phyloP scores from a whole-genome alignment of 2,888 invertebrate species.

The Nomada lathburiana region DNA sequence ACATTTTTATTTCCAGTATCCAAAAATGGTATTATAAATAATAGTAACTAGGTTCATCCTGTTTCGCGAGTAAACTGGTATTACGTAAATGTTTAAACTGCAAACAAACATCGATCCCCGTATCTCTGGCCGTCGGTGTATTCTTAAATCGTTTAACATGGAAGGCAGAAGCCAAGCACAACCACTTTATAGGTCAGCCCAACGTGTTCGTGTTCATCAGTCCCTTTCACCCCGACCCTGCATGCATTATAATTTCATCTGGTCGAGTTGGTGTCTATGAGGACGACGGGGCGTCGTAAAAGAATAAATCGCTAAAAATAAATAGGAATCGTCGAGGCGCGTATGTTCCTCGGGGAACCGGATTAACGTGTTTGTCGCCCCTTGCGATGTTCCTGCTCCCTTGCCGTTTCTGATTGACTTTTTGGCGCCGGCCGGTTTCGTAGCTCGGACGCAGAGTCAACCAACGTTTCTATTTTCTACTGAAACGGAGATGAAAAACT shows the following conservation, averaged over 20 bases:
- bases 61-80: constrained; percentile 9
- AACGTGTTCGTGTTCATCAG: constrained; percentile 48
- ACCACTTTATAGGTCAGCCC: constrained; percentile 55
- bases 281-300: constrained; percentile 53
- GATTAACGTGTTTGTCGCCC: constrained; percentile 41
- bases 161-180: constrained; percentile 37
- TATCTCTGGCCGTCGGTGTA: constrained; percentile 24
- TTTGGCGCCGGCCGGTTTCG: constrained; percentile 51
- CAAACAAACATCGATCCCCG: constrained; percentile 44
- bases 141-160: constrained; percentile 45
- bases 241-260: constrained; percentile 59
- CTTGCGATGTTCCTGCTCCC: constrained; percentile 9
- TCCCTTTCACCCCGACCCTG: constrained; percentile 28
- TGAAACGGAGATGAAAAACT: constrained; percentile 10
- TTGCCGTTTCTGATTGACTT: constrained; percentile 40
- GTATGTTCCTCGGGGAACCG: constrained; percentile 23
- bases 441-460: not conserved
- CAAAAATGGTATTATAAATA: constrained; percentile 3
- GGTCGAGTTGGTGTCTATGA: constrained; percentile 56
- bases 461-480: constrained; percentile 39
- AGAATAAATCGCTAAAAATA: constrained; percentile 61
- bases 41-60: not conserved
- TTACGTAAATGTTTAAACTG: constrained; percentile 37
- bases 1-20: not conserved
- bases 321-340: constrained; percentile 24